Conservation (phyloP, 1,140 invertebrate species). For the Neodiprion virginianus region DNA sequence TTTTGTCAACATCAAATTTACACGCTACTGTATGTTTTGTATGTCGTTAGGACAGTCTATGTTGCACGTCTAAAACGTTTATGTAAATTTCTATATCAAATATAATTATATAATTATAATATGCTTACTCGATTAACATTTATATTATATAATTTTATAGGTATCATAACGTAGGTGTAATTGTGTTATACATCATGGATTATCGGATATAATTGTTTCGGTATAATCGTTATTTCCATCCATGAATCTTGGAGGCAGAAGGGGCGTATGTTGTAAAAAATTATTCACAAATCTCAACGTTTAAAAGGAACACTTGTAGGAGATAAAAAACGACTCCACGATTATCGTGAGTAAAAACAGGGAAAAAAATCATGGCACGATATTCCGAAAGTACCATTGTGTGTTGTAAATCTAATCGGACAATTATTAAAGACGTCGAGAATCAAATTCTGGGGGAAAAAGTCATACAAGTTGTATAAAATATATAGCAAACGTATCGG, state of each 20-base stretch:
- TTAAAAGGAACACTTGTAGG: background rate
- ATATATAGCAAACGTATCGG: background rate
- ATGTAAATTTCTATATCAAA: slow-evolving; percentile 15
- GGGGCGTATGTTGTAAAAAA: background rate
- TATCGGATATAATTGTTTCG: background rate
- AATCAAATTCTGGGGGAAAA: too few species aligned
- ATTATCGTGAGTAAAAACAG: background rate
- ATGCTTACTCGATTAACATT: background rate
- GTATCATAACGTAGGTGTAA: background rate
- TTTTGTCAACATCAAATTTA: slow-evolving; percentile 33
- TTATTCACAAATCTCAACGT: background rate
- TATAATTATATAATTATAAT: background rate
- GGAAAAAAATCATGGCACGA: background rate
- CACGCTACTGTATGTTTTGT: slow-evolving; percentile 38
- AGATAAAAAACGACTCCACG: background rate
- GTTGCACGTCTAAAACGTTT: slow-evolving; percentile 17
- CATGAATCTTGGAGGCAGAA: too few species aligned
- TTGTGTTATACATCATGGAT: background rate
- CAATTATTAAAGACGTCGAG: background rate
- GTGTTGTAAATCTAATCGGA: background rate
- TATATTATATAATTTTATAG: background rate
- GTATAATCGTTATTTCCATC: background rate
- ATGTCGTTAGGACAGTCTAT: slow-evolving; percentile 37
- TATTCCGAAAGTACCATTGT: background rate
- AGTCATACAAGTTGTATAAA: background rate